phyloP scores from a whole-genome alignment of 2,888 invertebrate genomes.

The Agrotis clavis region DNA sequence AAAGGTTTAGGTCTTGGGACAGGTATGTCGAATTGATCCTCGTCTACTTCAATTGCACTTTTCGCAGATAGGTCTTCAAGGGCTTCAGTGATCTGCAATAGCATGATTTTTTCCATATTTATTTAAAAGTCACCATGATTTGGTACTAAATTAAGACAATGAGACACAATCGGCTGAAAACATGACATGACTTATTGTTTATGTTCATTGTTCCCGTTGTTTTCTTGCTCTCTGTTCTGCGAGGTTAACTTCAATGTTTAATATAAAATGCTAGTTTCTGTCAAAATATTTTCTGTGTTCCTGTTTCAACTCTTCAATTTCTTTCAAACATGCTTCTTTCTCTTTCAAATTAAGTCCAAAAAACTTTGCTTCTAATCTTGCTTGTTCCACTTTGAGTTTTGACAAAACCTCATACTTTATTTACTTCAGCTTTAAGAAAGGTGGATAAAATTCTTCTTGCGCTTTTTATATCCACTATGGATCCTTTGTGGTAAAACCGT shows the following conservation, averaged over 20 bases:
- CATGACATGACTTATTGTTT: conserved; percentile 77
- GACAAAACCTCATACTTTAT: conserved; percentile 74
- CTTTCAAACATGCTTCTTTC: conserved; percentile 77
- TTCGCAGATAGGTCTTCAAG: conserved; percentile 75
- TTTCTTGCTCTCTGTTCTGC: too few species aligned
- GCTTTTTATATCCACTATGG: conserved; percentile 74
- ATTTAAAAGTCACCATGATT: conserved; percentile 85
- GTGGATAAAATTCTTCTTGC: conserved; percentile 68
- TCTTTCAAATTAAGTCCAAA: conserved; percentile 80
- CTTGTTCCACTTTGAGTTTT: conserved; percentile 74
- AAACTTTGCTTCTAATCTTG: conserved; percentile 74
- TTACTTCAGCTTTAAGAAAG: conserved; percentile 78
- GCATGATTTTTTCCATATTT: conserved; percentile 84
- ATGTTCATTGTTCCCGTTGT: too few species aligned
- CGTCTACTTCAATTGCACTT: conserved; percentile 77
- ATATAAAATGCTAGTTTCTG: too few species aligned
- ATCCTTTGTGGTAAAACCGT: conserved; percentile 73
- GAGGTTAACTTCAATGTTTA: too few species aligned
- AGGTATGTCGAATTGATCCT: conserved; percentile 71
- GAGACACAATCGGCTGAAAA: conserved; percentile 82
- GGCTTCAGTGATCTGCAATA: conserved; percentile 80
- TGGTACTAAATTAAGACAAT: conserved; percentile 76
- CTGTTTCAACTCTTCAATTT: conserved; percentile 74
- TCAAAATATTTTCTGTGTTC: conserved; percentile 77
- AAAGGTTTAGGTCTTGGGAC: conserved; percentile 79